A percentile compares a stretch with the other conserved stretches of the same genome.
Evolutionary conservation across 1,140 invertebrate genomes (phyloP).

Genomic region (Drosophila ohnishii): DNA sequence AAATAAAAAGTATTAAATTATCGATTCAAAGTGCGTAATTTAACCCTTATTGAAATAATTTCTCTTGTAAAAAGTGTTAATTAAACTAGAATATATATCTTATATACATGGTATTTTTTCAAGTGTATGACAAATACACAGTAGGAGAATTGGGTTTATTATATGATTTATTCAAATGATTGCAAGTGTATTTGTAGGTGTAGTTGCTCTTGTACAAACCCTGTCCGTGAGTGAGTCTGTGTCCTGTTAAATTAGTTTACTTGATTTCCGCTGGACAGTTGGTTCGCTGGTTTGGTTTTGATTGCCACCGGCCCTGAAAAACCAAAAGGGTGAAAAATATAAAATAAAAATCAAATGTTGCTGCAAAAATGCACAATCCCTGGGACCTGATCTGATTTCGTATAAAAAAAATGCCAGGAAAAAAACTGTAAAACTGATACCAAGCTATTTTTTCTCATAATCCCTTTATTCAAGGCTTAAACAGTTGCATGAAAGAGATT

Average conservation of each 20-base stretch:
- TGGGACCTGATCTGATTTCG: background rate
- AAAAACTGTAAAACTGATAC: slow-evolving; percentile 23
- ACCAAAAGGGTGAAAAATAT: slow-evolving; percentile 20
- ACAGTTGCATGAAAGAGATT: slow-evolving; percentile 1
- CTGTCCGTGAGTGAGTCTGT: background rate
- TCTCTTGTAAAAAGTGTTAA: no score
- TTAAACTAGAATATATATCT: background rate
- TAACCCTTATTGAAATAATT: no score
- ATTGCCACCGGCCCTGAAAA: slow-evolving; percentile 12
- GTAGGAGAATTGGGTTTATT: background rate
- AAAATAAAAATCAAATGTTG: slow-evolving; percentile 6
- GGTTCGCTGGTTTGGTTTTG: slow-evolving; percentile 22
- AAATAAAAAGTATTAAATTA: no score
- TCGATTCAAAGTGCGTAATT: no score
- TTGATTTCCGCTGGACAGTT: slow-evolving; percentile 54
- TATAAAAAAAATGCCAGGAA: background rate
- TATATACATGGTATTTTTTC: background rate
- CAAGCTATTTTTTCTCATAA: slow-evolving; percentile 8
- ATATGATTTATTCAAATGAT: slow-evolving; percentile 55
- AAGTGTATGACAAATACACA: background rate
- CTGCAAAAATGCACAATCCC: slow-evolving; percentile 2
- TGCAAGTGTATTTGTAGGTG: background rate
- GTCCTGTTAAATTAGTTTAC: slow-evolving; percentile 53
- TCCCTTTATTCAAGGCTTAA: slow-evolving; percentile 15
- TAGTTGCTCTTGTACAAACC: background rate